Percentiles rank a stretch among this genome's conserved stretches.
Evolutionary conservation across 2,113 vertebrate genomes (phyloP).

Genomic region (Eidolon helvum): DNA sequence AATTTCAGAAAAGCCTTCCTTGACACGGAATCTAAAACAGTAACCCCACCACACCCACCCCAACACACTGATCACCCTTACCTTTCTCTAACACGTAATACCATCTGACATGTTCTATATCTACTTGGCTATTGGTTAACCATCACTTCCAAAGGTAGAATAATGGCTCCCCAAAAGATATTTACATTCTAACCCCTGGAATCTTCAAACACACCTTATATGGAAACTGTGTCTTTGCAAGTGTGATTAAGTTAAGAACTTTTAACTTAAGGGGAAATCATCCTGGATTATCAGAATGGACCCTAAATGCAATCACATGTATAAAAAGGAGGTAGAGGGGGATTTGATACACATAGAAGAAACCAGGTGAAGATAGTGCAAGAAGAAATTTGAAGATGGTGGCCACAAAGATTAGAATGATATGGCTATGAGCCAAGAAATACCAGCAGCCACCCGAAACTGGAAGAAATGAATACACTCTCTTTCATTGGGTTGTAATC

Average conservation of each 20-base stretch:
- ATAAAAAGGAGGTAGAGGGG: not conserved
- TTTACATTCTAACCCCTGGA: not conserved
- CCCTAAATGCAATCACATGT: not conserved
- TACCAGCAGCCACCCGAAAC: not conserved
- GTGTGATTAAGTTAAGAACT: not conserved
- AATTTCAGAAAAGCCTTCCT: not conserved
- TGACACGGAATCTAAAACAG: not conserved
- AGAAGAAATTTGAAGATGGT: not conserved
- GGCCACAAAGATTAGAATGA: not conserved
- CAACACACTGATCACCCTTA: rapidly evolving
- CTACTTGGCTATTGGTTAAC: not conserved
- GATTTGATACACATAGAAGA: not conserved
- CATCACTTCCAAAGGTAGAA: not conserved
- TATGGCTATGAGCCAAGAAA: not conserved
- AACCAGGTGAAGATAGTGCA: not conserved
- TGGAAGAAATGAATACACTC: not conserved
- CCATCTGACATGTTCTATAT: not conserved
- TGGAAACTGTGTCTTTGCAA: not conserved
- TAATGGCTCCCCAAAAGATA: not conserved
- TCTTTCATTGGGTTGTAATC: not conserved
- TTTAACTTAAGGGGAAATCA: not conserved
- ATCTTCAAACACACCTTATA: not conserved
- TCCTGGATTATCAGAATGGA: not conserved
- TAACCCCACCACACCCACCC: not conserved
- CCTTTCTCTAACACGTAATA: not conserved